Conservation (phyloP, 2,888 invertebrate species). For the Ennomos quercinarius region DNA sequence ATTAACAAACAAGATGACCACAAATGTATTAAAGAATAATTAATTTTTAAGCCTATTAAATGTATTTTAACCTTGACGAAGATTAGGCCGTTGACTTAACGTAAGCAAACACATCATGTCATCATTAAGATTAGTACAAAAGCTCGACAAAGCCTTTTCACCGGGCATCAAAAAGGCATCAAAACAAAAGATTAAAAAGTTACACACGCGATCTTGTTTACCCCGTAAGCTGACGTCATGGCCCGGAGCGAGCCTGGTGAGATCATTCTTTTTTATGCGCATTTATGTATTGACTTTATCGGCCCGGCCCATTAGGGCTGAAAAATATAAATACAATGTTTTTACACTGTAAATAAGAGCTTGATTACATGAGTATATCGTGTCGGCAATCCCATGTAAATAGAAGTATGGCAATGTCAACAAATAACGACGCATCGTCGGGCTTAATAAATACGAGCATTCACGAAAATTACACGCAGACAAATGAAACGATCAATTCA, state of each 20-base stretch:
- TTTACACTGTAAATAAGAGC: constrained; percentile 22
- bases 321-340: constrained; percentile 42
- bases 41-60: too few species aligned
- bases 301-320: constrained; percentile 48
- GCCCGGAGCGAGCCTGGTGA: constrained; percentile 52
- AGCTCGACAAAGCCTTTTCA: constrained; percentile 24
- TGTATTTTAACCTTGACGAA: too few species aligned
- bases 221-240: constrained; percentile 59
- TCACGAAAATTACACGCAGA: neutral
- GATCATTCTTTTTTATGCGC: constrained; percentile 55
- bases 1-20: constrained; percentile 9
- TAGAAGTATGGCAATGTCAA: constrained; percentile 15
- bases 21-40: too few species aligned
- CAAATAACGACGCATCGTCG: constrained; percentile 28
- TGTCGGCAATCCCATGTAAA: constrained; percentile 26
- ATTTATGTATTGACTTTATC: constrained; percentile 56
- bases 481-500: constrained; percentile 1
- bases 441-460: constrained; percentile 2
- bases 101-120: too few species aligned
- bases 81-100: too few species aligned
- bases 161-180: constrained; percentile 36
- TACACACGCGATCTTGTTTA: constrained; percentile 58
- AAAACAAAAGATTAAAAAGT: constrained; percentile 58
- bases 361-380: constrained; percentile 23
- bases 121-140: neutral